Percentiles rank a stretch among this genome's conserved stretches.
phyloP scores from a whole-genome alignment of 1,140 invertebrate species.

The Drosophila tristis region DNA sequence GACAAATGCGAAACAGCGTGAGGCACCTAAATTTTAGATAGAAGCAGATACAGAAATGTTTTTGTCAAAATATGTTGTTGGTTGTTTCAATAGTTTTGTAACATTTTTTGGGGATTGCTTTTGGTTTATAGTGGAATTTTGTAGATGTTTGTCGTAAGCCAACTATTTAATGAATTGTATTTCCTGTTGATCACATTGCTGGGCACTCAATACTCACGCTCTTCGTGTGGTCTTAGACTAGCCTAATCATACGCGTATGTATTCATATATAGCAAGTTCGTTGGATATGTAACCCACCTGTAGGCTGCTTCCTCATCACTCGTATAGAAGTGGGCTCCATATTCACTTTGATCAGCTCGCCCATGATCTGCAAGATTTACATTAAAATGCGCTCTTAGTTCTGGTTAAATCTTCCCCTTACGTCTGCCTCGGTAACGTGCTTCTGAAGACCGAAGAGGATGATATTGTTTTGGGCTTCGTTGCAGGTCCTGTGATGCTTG shows the following conservation, averaged over 20 bases:
- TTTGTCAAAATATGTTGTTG: constrained; percentile 81
- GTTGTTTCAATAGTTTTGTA: constrained; percentile 67
- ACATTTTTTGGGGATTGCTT: constrained; percentile 57
- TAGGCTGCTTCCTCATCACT: constrained; percentile 93
- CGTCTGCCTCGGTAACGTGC: constrained; percentile 93
- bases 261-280: constrained; percentile 8
- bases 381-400: neutral
- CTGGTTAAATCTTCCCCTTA: constrained; percentile 84
- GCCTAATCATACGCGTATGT: constrained; percentile 26
- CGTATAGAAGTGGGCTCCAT: constrained; percentile 93
- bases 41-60: constrained; percentile 85
- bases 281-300: constrained; percentile 87
- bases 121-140: constrained; percentile 17
- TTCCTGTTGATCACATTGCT: constrained; percentile 11
- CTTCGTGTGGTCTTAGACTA: neutral
- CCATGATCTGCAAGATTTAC: constrained; percentile 58
- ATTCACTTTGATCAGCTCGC: constrained; percentile 89
- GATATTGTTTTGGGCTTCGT: constrained; percentile 93
- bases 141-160: constrained; percentile 24
- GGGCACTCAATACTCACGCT: constrained; percentile 18
- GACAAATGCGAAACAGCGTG: constrained; percentile 97
- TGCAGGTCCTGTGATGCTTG: constrained; percentile 86
- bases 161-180: constrained; percentile 23
- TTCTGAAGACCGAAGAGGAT: constrained; percentile 92
- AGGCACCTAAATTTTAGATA: constrained; percentile 89